phyloP scores from a whole-genome alignment of 2,113 vertebrate genomes.

The Sinocyclocheilus rhinocerous region DNA sequence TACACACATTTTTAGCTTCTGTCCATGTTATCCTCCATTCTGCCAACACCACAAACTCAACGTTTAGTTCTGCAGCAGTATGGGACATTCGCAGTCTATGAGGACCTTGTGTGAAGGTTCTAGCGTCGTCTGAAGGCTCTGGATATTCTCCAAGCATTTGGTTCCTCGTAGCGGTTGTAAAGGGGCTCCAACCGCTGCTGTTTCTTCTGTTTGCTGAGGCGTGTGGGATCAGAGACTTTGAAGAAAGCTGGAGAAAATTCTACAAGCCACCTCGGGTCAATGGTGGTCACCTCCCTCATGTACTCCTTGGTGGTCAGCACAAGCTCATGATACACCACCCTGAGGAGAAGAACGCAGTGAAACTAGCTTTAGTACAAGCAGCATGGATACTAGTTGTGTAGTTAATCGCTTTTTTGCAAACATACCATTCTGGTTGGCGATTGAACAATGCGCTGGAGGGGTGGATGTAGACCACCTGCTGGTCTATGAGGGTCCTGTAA shows the following conservation, averaged over 20 bases:
- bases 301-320: slow-evolving; percentile 98
- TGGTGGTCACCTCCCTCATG: slow-evolving; percentile 98
- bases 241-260: slow-evolving; percentile 97
- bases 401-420: neutral
- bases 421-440: slow-evolving; percentile 95
- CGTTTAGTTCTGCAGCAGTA: neutral
- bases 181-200: slow-evolving; percentile 94
- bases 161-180: slow-evolving; percentile 97
- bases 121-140: slow-evolving; percentile 91
- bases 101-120: neutral
- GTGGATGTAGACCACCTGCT: slow-evolving; percentile 98
- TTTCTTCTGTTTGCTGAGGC: slow-evolving; percentile 99
- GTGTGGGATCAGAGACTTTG: slow-evolving; percentile 96
- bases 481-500: slow-evolving; percentile 94
- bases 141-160: slow-evolving; percentile 97
- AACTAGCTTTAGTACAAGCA: neutral
- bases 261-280: slow-evolving; percentile 96
- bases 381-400: neutral
- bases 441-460: slow-evolving; percentile 98
- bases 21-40: slow-evolving; percentile 16
- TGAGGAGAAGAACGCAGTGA: slow-evolving; percentile 55
- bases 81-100: neutral
- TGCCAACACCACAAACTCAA: neutral
- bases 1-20: neutral
- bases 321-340: slow-evolving; percentile 97